Conservation (phyloP, 2,888 invertebrate genomes). For the Limnephilus marmoratus region DNA sequence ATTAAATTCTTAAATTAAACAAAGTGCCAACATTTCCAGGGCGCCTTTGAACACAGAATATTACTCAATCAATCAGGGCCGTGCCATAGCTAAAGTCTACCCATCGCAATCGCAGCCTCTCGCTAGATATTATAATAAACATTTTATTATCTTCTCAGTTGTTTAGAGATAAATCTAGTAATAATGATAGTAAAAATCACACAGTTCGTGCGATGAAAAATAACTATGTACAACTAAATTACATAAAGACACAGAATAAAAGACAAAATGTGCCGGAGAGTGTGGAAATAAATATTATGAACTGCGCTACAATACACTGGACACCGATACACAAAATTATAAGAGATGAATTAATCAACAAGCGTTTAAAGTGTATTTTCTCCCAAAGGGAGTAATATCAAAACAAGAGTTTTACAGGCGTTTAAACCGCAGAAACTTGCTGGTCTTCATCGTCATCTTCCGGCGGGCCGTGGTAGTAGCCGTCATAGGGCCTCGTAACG, state of each 20-base stretch:
- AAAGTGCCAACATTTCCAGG: not conserved
- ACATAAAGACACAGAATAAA: conserved; percentile 36
- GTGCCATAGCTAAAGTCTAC: conserved; percentile 54
- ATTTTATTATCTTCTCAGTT: conserved; percentile 37
- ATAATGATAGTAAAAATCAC: conserved; percentile 22
- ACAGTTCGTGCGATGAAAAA: conserved; percentile 9
- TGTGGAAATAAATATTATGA: conserved; percentile 35
- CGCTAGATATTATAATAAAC: conserved; percentile 39
- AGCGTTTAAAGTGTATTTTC: not conserved
- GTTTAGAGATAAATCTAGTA: conserved; percentile 24
- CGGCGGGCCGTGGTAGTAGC: conserved; percentile 78
- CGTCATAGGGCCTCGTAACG: conserved; percentile 85
- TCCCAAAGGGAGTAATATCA: conserved; percentile 2
- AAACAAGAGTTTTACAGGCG: not conserved
- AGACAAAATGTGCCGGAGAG: conserved; percentile 34
- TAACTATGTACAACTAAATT: conserved; percentile 41
- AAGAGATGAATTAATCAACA: not conserved
- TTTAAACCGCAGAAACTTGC: conserved; percentile 75
- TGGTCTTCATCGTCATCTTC: conserved; percentile 78
- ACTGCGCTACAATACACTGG: conserved; percentile 28
- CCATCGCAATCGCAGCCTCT: conserved; percentile 42
- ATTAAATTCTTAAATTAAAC: not conserved
- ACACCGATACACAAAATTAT: not conserved
- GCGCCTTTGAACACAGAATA: not conserved
- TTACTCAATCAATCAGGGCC: conserved; percentile 3